Evolutionary conservation across 1,140 invertebrate species (phyloP), one percentile per base, ranked within the genome.

Genomic region (Drosophila sulfurigaster): DNA sequence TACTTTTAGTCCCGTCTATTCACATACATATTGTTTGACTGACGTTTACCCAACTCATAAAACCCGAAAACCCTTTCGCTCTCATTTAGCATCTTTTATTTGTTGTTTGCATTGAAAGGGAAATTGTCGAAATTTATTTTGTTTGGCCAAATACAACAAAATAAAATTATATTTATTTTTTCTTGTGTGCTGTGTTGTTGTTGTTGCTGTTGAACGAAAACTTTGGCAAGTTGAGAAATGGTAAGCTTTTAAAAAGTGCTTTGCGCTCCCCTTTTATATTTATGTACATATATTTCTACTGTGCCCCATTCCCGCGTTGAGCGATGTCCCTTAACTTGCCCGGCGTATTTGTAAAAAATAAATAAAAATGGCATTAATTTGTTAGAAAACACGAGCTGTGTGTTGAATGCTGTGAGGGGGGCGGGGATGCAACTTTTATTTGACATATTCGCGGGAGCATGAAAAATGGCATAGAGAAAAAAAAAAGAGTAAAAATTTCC

Each of bases 331-430:
- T 75, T 60, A 71, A 56, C 38, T 63, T 66, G 25, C 59, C 59
- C 58, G 43, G 63, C 66, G 70, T 78, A 89, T 88, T 88, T 88
- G 85, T 83, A 80, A 81, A 83, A 89, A 89, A 88, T 83, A 88
- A 88, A 88, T 89, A 88, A 89, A 89, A 88, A 89, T 81, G 83
- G 85, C 85, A 88, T 88, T 88, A 89, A 88, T 88, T 88, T 88
- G 85, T 88, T 81, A 78, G 74, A 65, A 75, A 83, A 78, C 72
- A 75, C 79, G 62, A 75, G 77, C 49, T 49, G 20, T 25, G 20
- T 25, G 2, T 28, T 13, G 59, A 15, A 35, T 41, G 4, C 35
- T 41, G 20, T 52, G 74, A 15, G 35, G 4, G 13, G 46, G 30
- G 48, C 3, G 28, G 30, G 15, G 64, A 11, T 56, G 67, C 38